A percentile compares a stretch with the other conserved stretches of the same genome.
These are phyloP conservation scores for Troides aeacus DNA, from an alignment of 2,888 invertebrate genomes.

Conservation along the genomic window DNA sequence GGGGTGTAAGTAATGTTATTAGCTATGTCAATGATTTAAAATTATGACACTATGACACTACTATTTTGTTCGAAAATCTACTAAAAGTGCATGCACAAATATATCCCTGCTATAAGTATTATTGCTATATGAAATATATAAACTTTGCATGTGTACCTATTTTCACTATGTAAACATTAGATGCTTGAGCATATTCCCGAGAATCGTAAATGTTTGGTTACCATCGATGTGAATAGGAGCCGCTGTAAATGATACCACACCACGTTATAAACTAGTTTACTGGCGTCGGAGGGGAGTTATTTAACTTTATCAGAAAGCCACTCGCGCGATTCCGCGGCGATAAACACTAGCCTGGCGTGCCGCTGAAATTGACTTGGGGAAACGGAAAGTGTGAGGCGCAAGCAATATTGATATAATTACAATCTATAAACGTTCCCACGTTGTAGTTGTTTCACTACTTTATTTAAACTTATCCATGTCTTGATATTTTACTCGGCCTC, in stretches of 20 bases:
- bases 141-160: background rate
- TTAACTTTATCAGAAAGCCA: constrained; percentile 58
- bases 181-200: constrained; percentile 11
- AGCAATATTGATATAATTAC: constrained; percentile 11
- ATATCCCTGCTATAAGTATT: too few relatives aligned
- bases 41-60: too few relatives aligned
- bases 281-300: constrained; percentile 51
- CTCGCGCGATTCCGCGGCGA: constrained; percentile 51
- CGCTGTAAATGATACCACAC: constrained; percentile 60
- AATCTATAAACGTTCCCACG: background rate
- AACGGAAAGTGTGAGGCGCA: constrained; percentile 15
- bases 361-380: constrained; percentile 32
- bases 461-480: too few relatives aligned
- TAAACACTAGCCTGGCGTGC: constrained; percentile 51
- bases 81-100: too few relatives aligned
- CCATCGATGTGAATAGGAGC: constrained; percentile 32
- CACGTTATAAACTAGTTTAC: constrained; percentile 49
- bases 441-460: background rate
- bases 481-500: too few relatives aligned
- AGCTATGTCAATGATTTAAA: too few relatives aligned
- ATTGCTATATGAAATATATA: background rate
- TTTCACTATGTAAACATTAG: background rate
- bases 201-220: constrained; percentile 32
- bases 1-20: too few relatives aligned
- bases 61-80: too few relatives aligned